Percentiles rank a stretch among this genome's conserved stretches.
phyloP scores from a whole-genome alignment of 2,888 invertebrate genomes.

The Campoletis raptor region DNA sequence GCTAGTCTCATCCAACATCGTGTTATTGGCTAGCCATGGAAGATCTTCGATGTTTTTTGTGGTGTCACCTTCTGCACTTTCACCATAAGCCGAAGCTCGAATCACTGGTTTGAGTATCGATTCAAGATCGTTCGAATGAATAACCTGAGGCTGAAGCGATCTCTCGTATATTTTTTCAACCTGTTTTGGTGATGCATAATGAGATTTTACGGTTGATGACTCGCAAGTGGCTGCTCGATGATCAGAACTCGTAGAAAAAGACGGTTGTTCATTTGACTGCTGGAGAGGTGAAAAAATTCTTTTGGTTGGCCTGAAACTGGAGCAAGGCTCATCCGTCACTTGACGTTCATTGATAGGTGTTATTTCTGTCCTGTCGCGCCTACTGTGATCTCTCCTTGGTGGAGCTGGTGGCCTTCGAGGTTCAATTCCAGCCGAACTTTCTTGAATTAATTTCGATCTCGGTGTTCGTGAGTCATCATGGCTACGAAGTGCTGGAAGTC shows the following conservation, averaged over 20 bases:
- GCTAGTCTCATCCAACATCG: constrained; percentile 61
- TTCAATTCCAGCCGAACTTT: constrained; percentile 63
- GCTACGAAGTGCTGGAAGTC: constrained; percentile 5
- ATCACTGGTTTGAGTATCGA: constrained; percentile 76
- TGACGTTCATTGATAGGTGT: constrained; percentile 33
- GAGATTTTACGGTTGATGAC: constrained; percentile 67
- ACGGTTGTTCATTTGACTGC: constrained; percentile 72
- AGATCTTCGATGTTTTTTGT: constrained; percentile 17
- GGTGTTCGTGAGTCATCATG: constrained; percentile 35
- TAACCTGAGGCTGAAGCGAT: constrained; percentile 77
- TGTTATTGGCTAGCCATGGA: constrained; percentile 1
- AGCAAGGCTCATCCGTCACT: constrained; percentile 69
- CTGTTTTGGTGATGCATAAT: constrained; percentile 74
- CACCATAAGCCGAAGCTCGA: constrained; percentile 78
- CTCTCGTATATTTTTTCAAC: constrained; percentile 80
- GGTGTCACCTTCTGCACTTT: constrained; percentile 55
- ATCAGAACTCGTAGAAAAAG: constrained; percentile 52
- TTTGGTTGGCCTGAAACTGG: constrained; percentile 78
- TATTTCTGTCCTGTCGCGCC: constrained; percentile 69
- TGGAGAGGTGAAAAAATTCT: constrained; percentile 73
- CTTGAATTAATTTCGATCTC: constrained; percentile 26
- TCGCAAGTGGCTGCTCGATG: constrained; percentile 51
- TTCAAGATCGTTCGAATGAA: constrained; percentile 79
- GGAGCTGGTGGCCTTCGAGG: constrained; percentile 74
- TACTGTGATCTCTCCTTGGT: constrained; percentile 78